A percentile compares a stretch with the other conserved stretches of the same genome.
Conservation (phyloP, 2,888 invertebrate species). For the Napeogenes inachia region DNA sequence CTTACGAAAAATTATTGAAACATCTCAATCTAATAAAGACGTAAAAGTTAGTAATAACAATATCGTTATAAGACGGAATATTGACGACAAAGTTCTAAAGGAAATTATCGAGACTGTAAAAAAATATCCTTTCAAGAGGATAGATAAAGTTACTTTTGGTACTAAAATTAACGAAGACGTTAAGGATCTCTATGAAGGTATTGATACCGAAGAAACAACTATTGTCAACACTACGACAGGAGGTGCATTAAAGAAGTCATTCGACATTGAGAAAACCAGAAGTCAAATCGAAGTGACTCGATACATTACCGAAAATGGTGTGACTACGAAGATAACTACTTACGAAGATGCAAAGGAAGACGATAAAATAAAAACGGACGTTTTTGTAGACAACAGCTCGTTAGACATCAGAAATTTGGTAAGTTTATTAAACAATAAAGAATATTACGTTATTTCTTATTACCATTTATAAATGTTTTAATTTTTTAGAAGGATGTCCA, state of each 20-base stretch:
- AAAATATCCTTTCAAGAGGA: conserved; percentile 72
- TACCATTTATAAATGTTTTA: conserved; percentile 16
- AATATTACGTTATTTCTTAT: not conserved
- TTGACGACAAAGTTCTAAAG: conserved; percentile 65
- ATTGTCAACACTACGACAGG: conserved; percentile 56
- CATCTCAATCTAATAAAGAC: conserved; percentile 64
- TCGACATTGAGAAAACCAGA: conserved; percentile 66
- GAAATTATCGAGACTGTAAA: conserved; percentile 72
- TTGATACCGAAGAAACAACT: conserved; percentile 64
- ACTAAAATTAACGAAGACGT: conserved; percentile 78
- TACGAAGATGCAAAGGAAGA: conserved; percentile 74
- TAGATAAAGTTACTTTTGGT: conserved; percentile 74
- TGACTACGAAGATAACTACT: conserved; percentile 68
- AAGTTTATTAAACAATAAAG: conserved; percentile 39
- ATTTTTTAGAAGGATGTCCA: conserved; percentile 69
- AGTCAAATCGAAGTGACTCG: conserved; percentile 74
- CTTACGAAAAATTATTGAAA: conserved; percentile 66
- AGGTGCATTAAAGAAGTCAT: conserved; percentile 64
- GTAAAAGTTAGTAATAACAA: conserved; percentile 69
- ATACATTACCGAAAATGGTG: conserved; percentile 70
- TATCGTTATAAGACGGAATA: conserved; percentile 68
- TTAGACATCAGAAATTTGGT: conserved; percentile 75
- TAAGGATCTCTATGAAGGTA: conserved; percentile 73
- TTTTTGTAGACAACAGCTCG: conserved; percentile 72
- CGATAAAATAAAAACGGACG: conserved; percentile 70